phyloP scores from a whole-genome alignment of 2,797 vertebrate species.

The Phalloptychus januarius region DNA sequence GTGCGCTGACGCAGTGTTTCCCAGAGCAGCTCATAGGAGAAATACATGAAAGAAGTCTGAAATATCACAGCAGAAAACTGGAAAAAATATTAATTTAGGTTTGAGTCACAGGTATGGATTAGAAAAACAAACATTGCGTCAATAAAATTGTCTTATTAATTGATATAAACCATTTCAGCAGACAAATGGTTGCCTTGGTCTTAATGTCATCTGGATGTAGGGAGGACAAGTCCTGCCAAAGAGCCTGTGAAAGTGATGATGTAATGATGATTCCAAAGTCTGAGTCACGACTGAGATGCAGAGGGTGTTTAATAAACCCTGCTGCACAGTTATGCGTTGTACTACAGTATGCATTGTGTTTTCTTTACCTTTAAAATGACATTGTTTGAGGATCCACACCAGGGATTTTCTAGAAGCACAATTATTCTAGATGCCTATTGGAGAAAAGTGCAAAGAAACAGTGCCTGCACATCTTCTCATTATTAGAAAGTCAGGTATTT shows the following conservation, averaged over 20 bases:
- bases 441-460: slow-evolving; percentile 49
- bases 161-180: neutral
- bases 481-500: slow-evolving; percentile 69
- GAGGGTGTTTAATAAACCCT: slow-evolving; percentile 24
- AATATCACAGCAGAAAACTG: neutral
- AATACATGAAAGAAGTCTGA: neutral
- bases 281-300: neutral
- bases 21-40: slow-evolving; percentile 15
- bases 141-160: slow-evolving; percentile 4
- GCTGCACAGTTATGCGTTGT: neutral
- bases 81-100: neutral
- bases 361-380: neutral
- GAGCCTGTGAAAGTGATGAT: slow-evolving; percentile 29
- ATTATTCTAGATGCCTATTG: slow-evolving; percentile 40
- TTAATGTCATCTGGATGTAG: slow-evolving; percentile 4
- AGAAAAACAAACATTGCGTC: slow-evolving; percentile 1
- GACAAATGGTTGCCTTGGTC: neutral
- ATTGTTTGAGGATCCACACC: neutral
- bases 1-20: slow-evolving; percentile 23
- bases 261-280: neutral
- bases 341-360: neutral
- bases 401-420: slow-evolving; percentile 56
- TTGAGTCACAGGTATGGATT: neutral
- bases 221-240: slow-evolving; percentile 13
- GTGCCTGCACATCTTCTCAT: slow-evolving; percentile 60